Conservation (phyloP, 1,140 invertebrate species). For the Drosophila teissieri region DNA sequence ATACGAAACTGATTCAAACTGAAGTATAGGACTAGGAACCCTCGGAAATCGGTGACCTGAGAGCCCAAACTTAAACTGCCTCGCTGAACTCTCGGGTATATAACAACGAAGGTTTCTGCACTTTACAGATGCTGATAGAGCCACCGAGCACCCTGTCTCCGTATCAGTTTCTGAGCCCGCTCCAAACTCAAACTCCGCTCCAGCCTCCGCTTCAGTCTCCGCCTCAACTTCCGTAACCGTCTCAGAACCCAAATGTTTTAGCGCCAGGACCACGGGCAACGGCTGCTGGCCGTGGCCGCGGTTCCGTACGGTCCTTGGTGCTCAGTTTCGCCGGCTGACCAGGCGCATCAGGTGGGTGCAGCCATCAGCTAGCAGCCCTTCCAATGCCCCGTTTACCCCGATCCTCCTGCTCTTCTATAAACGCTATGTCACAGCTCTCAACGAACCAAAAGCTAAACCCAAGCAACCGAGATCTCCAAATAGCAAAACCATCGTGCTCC, state of each 20-base stretch:
- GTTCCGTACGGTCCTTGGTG: conserved; percentile 50
- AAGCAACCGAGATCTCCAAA: conserved; percentile 23
- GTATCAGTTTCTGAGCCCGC: conserved; percentile 26
- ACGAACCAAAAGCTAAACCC: conserved; percentile 11
- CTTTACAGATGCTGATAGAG: conserved; percentile 45
- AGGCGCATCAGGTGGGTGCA: conserved; percentile 74
- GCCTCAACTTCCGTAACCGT: conserved; percentile 13
- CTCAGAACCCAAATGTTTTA: conserved; percentile 28
- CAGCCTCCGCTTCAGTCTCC: conserved; percentile 8
- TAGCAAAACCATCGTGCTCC: conserved; percentile 1
- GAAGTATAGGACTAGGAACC: background rate
- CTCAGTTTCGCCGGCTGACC: conserved; percentile 57
- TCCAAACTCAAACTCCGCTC: conserved; percentile 10
- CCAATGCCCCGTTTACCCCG: background rate
- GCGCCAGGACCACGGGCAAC: conserved; percentile 25
- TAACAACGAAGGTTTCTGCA: conserved; percentile 43
- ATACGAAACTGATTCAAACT: background rate
- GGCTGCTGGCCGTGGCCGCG: conserved; percentile 45
- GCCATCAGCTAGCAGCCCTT: conserved; percentile 30
- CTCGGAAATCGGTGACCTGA: conserved; percentile 1
- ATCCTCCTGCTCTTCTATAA: conserved; percentile 20
- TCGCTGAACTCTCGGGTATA: conserved; percentile 2
- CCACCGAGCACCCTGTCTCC: conserved; percentile 26
- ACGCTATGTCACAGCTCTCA: conserved; percentile 8
- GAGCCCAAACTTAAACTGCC: background rate